Percentiles rank a stretch among this genome's conserved stretches.
phyloP scores from a whole-genome alignment of 92 coral and sea anemone genomes.

The Isaurus tuberculatus region DNA sequence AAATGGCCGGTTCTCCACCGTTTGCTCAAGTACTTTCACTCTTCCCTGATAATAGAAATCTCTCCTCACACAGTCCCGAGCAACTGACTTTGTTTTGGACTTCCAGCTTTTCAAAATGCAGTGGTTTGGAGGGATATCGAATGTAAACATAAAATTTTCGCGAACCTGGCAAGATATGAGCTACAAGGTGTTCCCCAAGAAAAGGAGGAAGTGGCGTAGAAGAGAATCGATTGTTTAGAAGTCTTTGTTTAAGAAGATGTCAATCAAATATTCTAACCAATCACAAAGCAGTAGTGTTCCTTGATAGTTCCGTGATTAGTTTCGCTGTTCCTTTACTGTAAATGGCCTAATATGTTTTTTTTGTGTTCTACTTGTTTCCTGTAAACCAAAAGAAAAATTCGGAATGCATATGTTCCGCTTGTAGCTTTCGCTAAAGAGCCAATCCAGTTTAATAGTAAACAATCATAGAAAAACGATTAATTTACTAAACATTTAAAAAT shows the following conservation, averaged over 20 bases:
- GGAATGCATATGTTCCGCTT: no score
- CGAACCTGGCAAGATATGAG: constrained; percentile 4
- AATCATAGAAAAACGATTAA: no score
- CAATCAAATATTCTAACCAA: constrained; percentile 26
- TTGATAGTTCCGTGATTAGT: no score
- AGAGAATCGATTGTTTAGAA: constrained; percentile 15
- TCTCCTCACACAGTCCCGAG: constrained; percentile 1
- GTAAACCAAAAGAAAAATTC: no score
- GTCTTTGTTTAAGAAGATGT: constrained; percentile 17
- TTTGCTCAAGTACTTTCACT: constrained; percentile 24
- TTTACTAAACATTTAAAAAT: no score
- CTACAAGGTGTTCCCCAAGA: constrained; percentile 39
- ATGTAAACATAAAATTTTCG: constrained; percentile 40
- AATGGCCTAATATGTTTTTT: no score
- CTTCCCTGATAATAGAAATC: background rate
- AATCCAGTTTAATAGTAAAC: no score
- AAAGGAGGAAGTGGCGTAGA: constrained; percentile 40
- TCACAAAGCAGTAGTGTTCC: constrained; percentile 9
- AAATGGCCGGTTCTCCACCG: constrained; percentile 38
- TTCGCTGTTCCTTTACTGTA: no score
- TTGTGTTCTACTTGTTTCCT: no score
- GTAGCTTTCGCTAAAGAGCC: no score
- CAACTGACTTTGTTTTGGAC: background rate
- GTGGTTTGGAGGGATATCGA: background rate
- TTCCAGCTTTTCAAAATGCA: background rate